A percentile compares a stretch with the other conserved stretches of the same genome.
phyloP scores from a whole-genome alignment of 1,140 invertebrate genomes.

The Scaptomyza montana region DNA sequence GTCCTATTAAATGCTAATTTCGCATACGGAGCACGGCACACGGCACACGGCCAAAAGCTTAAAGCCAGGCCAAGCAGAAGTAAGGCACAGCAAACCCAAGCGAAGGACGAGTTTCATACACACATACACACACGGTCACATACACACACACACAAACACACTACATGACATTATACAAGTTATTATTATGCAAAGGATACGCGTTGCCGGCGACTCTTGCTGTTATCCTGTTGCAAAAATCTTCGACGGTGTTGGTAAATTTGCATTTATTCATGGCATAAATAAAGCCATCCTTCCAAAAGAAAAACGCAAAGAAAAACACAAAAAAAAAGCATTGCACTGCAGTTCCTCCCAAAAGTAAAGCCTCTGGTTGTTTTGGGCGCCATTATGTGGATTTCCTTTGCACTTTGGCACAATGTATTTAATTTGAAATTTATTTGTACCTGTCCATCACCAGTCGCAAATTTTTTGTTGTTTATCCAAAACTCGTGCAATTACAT shows the following conservation, averaged over 20 bases:
- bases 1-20: constrained; percentile 75
- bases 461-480: constrained; percentile 50
- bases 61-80: constrained; percentile 27
- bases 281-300: constrained; percentile 56
- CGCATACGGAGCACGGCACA: constrained; percentile 47
- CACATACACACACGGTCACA: constrained; percentile 16
- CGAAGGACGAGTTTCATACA: constrained; percentile 6
- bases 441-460: constrained; percentile 38
- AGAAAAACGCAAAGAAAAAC: constrained; percentile 44
- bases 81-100: constrained; percentile 25
- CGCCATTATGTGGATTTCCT: neutral
- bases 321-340: constrained; percentile 9
- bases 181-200: constrained; percentile 81
- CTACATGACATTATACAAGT: constrained; percentile 79
- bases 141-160: constrained; percentile 37
- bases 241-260: constrained; percentile 72
- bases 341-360: neutral
- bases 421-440: constrained; percentile 59
- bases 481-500: constrained; percentile 53
- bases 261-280: constrained; percentile 81
- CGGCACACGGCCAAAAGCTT: constrained; percentile 25
- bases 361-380: constrained; percentile 5
- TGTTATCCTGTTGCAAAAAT: constrained; percentile 70
- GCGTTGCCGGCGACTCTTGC: constrained; percentile 58
- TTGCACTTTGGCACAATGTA: constrained; percentile 44